Conservation (phyloP, 2,113 vertebrate genomes). For the Ammodramus savannarum region DNA sequence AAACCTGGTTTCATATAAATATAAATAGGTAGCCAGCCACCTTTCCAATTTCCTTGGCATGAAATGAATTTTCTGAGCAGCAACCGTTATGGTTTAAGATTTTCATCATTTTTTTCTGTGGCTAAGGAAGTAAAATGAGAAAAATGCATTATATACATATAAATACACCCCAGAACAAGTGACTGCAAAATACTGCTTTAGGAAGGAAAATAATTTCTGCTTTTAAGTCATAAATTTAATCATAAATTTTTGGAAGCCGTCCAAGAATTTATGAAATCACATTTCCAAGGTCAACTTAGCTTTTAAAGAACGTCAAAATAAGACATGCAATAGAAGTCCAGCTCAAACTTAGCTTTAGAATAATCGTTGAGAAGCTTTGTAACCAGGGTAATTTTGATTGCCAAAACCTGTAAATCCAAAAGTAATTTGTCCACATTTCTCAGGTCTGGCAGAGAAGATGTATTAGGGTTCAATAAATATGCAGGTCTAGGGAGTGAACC, state of each 20-base stretch:
- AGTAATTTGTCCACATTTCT: constrained; percentile 8
- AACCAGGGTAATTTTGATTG: constrained; percentile 7
- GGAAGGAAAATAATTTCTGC: constrained; percentile 27
- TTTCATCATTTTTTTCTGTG: constrained; percentile 8
- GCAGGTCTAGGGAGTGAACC: background rate
- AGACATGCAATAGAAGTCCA: background rate
- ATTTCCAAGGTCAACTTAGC: constrained; percentile 40
- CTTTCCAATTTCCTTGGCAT: constrained; percentile 20
- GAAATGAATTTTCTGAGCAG: constrained; percentile 58
- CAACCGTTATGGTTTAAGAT: background rate
- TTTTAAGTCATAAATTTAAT: constrained; percentile 59
- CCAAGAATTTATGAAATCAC: constrained; percentile 46
- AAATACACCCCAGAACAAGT: constrained; percentile 17
- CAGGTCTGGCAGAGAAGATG: background rate
- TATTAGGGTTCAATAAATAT: background rate
- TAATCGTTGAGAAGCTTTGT: background rate
- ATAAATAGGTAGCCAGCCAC: constrained; percentile 18
- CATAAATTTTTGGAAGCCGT: constrained; percentile 22
- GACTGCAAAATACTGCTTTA: constrained; percentile 48
- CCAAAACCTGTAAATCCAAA: background rate
- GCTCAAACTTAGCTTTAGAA: constrained; percentile 1
- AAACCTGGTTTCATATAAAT: constrained; percentile 45
- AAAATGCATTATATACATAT: constrained; percentile 30
- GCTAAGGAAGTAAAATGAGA: constrained; percentile 27
- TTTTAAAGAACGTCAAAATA: constrained; percentile 26